Evolutionary conservation across 2,888 invertebrate genomes (phyloP).

Genomic region (Tricholauxania praeusta): DNA sequence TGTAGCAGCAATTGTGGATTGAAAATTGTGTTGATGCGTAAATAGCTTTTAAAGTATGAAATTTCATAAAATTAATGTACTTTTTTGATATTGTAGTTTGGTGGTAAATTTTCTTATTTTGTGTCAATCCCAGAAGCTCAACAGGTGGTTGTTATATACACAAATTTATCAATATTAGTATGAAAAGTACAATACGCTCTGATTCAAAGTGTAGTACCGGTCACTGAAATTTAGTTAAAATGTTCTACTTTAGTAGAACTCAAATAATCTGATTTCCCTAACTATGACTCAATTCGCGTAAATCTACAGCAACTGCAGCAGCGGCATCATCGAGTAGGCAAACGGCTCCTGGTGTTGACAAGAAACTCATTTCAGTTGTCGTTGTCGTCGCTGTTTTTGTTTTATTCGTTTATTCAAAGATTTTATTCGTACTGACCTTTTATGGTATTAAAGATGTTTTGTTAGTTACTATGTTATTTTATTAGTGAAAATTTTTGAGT

Average conservation of each 20-base stretch:
- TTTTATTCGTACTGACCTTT: too few relatives aligned
- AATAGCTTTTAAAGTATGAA: neutral
- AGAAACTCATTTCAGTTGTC: conserved; percentile 36
- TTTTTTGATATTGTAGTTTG: too few relatives aligned
- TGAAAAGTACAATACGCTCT: neutral
- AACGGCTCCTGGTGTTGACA: conserved; percentile 48
- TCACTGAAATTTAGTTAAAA: too few relatives aligned
- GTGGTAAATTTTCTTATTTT: conserved; percentile 4
- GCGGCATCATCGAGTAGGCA: neutral
- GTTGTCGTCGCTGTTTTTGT: neutral
- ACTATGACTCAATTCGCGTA: neutral
- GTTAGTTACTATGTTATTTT: conserved; percentile 1
- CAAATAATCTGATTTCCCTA: neutral
- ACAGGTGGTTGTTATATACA: neutral
- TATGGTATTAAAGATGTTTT: conserved; percentile 1
- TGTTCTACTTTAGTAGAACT: too few relatives aligned
- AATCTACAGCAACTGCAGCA: conserved; percentile 6
- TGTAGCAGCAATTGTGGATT: neutral
- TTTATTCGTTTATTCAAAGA: too few relatives aligned
- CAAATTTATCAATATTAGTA: neutral
- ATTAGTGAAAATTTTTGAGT: too few relatives aligned
- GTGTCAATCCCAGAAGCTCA: neutral
- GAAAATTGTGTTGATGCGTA: neutral
- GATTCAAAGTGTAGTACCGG: too few relatives aligned
- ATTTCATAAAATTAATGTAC: neutral